phyloP scores from a whole-genome alignment of 2,888 invertebrate genomes.

The Brassicogethes aeneus region DNA sequence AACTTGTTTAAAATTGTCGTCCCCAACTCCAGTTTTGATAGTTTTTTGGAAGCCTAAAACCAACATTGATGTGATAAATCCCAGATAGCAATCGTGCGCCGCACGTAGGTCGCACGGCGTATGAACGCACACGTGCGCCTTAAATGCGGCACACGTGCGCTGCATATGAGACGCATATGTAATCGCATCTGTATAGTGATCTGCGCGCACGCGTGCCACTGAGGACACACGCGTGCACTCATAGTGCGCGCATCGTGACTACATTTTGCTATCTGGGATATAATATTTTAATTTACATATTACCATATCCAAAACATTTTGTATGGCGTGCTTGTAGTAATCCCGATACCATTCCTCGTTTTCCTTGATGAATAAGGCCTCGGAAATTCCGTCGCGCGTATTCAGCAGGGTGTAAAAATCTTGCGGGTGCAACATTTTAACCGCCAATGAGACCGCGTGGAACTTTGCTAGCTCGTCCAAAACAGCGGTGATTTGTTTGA shows the following conservation, averaged over 20 bases:
- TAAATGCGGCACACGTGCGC: no score
- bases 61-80: slow-evolving; percentile 7
- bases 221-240: no score
- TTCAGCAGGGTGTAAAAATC: slow-evolving; percentile 46
- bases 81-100: no score
- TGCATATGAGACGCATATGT: no score
- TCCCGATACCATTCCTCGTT: slow-evolving; percentile 61
- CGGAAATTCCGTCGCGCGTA: slow-evolving; percentile 43
- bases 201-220: no score
- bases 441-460: slow-evolving; percentile 55
- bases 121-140: no score
- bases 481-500: slow-evolving; percentile 51
- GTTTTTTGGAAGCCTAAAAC: slow-evolving; percentile 6
- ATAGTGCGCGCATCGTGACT: no score
- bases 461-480: slow-evolving; percentile 54
- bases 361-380: slow-evolving; percentile 54
- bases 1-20: slow-evolving; percentile 5
- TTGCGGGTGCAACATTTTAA: slow-evolving; percentile 48
- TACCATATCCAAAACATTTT: slow-evolving; percentile 59
- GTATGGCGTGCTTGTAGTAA: slow-evolving; percentile 56
- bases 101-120: no score
- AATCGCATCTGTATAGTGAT: no score
- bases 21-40: not conserved
- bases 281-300: not conserved
- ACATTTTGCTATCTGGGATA: no score